Evolutionary conservation across 2,888 invertebrate genomes (phyloP), one percentile per base, ranked within the genome.

Genomic region (Trissonchulus sp.): DNA sequence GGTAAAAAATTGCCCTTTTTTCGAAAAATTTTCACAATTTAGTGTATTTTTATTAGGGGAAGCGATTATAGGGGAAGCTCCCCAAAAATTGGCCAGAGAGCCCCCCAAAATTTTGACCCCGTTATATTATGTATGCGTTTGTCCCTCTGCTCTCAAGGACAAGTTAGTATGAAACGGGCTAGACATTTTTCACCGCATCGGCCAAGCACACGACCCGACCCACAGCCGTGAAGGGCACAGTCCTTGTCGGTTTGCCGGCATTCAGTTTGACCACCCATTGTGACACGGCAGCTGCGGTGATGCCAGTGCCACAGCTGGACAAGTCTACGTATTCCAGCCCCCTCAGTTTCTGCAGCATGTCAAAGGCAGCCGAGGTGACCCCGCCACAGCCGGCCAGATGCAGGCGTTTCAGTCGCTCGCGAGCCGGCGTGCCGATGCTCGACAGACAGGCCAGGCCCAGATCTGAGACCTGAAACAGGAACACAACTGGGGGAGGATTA

Each of bases 301-400:
- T 48, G 48, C 8, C 8, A 48, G 48, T 15, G 48, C 23, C 48
- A 48, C 48, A 48, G 8, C 23, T 8, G 48, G 48, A 48, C 48
- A 48, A 48, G 23, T 48, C 48, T 23, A 48, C 48, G 23, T 48
- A 48, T 8, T 23, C 8, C 8, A 48, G 48, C 8, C 8, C 48
- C 8, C 48, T 48, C 8, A 48, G 48, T 8, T 23, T 8, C 8
- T 8, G 8, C 48, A 48, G 48, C 48, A 48, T 48, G 48, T 48
- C 48, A 48, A 48, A 48, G 48, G 8, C 8, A 23, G 8, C 48
- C 8, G 48, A 8, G 23, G 48, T 48, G 48, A 48, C 36, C 28
- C n/a, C 71, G 3, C 3, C 33, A 34, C 73, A 73, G 73, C 63
- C 63, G 73, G 73, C 63, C 36, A 73, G 63, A 15, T n/a, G 30